Conservation (phyloP, 2,797 vertebrate genomes). For the Xenopus petersii region DNA sequence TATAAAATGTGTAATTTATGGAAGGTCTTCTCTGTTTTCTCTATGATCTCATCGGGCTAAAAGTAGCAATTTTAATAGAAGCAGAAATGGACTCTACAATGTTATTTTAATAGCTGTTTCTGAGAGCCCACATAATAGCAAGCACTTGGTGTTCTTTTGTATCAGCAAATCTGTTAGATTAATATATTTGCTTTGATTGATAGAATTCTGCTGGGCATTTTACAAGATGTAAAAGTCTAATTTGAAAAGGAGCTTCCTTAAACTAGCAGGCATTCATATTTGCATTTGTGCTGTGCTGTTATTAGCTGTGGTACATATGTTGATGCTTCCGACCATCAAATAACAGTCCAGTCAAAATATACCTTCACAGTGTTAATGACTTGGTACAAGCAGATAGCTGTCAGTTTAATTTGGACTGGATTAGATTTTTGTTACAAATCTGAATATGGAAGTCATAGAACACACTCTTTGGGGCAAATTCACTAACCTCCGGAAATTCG, state of each 20-base stretch:
- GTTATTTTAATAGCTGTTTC: constrained; percentile 42
- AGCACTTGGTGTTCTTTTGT: constrained; percentile 2
- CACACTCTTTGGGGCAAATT: too few relatives aligned
- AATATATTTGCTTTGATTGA: constrained; percentile 55
- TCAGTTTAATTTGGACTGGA: not conserved
- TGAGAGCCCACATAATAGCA: constrained; percentile 28
- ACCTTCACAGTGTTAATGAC: not conserved
- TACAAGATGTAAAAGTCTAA: constrained; percentile 47
- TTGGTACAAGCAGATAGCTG: not conserved
- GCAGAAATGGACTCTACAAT: constrained; percentile 47
- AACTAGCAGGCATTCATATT: constrained; percentile 30
- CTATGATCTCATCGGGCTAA: constrained; percentile 2
- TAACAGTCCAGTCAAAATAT: constrained; percentile 1
- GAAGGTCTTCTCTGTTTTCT: not conserved
- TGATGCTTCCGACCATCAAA: not conserved
- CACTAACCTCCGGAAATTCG: too few relatives aligned
- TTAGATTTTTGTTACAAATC: not conserved
- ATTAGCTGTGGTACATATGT: constrained; percentile 13
- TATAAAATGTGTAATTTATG: not conserved
- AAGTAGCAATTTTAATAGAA: constrained; percentile 53
- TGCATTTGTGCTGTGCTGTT: constrained; percentile 29
- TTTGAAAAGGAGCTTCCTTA: constrained; percentile 51
- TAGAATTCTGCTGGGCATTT: constrained; percentile 41
- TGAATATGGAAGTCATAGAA: not conserved
- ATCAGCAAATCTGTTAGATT: constrained; percentile 25